Percentiles rank a stretch among this genome's conserved stretches.
Conservation (phyloP, 2,888 invertebrate species). For the Blera fallax region DNA sequence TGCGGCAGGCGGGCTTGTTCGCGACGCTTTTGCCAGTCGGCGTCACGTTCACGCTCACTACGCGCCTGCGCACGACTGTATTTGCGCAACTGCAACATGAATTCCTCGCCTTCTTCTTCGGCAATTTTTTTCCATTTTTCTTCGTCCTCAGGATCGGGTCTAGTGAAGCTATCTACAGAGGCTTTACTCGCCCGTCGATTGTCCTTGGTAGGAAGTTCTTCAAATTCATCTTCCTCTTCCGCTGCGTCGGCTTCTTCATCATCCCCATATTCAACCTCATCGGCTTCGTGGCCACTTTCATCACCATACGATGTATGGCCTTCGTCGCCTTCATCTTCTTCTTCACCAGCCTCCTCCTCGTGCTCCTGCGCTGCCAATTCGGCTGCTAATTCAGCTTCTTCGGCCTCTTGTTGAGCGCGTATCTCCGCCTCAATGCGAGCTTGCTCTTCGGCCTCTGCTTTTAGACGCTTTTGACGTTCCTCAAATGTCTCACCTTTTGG, state of each 20-base stretch:
- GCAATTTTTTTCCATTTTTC: conserved; percentile 80
- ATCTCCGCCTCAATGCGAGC: conserved; percentile 78
- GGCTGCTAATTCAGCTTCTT: conserved; percentile 76
- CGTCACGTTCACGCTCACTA: conserved; percentile 80
- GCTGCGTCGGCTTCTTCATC: conserved; percentile 73
- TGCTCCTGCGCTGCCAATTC: conserved; percentile 73
- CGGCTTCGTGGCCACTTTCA: conserved; percentile 73
- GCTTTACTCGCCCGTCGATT: conserved; percentile 78
- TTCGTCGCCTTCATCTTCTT: conserved; percentile 73
- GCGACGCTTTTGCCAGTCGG: conserved; percentile 81
- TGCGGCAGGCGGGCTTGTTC: conserved; percentile 79
- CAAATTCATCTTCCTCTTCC: conserved; percentile 75
- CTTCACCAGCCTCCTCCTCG: conserved; percentile 75
- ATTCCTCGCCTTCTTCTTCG: conserved; percentile 80
- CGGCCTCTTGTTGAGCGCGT: conserved; percentile 78
- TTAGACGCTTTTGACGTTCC: conserved; percentile 79
- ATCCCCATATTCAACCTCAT: conserved; percentile 72
- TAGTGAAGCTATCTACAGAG: conserved; percentile 79
- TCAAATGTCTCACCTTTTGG: conserved; percentile 79
- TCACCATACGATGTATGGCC: conserved; percentile 73
- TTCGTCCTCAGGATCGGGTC: conserved; percentile 79
- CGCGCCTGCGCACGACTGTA: conserved; percentile 78
- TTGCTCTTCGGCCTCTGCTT: conserved; percentile 78
- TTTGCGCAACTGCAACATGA: conserved; percentile 80
- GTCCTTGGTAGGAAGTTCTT: conserved; percentile 72